These are phyloP conservation scores for Agrilus mali DNA, from an alignment of 2,888 invertebrate species.

Conservation along the genomic window DNA sequence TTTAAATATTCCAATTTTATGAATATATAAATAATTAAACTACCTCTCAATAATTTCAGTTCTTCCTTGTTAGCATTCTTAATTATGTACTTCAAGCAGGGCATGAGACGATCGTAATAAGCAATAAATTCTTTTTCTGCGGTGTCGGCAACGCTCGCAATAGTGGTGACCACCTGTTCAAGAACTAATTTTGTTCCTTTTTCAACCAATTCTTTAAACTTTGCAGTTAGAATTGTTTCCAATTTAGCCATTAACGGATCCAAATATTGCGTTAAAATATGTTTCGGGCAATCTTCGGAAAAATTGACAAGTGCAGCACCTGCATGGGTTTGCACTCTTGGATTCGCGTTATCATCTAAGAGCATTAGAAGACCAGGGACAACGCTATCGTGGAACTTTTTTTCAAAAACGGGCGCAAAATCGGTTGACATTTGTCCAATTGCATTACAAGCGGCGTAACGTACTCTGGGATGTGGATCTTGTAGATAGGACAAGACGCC, in stretches of 20 bases:
- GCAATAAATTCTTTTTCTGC: conserved; percentile 90
- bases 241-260: conserved; percentile 85
- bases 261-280: conserved; percentile 80
- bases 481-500: conserved; percentile 28
- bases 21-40: not conserved
- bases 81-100: conserved; percentile 93
- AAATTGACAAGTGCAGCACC: conserved; percentile 96
- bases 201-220: conserved; percentile 89
- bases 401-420: conserved; percentile 93
- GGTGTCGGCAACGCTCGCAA: conserved; percentile 97
- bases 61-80: conserved; percentile 83
- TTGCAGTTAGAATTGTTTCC: conserved; percentile 76
- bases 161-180: conserved; percentile 97
- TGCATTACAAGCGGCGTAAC: conserved; percentile 97
- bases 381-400: conserved; percentile 93
- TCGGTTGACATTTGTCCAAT: conserved; percentile 98
- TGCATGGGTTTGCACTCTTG: conserved; percentile 82
- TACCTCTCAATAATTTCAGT: conserved; percentile 77
- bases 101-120: conserved; percentile 89
- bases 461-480: conserved; percentile 73
- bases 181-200: conserved; percentile 91
- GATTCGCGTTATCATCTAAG: conserved; percentile 81
- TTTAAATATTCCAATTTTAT: too few species aligned
- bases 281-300: conserved; percentile 96
- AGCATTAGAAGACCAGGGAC: conserved; percentile 82